These are phyloP conservation scores for Trachelus iudaicus DNA, from an alignment of 2,888 invertebrate species.

Conservation along the genomic window DNA sequence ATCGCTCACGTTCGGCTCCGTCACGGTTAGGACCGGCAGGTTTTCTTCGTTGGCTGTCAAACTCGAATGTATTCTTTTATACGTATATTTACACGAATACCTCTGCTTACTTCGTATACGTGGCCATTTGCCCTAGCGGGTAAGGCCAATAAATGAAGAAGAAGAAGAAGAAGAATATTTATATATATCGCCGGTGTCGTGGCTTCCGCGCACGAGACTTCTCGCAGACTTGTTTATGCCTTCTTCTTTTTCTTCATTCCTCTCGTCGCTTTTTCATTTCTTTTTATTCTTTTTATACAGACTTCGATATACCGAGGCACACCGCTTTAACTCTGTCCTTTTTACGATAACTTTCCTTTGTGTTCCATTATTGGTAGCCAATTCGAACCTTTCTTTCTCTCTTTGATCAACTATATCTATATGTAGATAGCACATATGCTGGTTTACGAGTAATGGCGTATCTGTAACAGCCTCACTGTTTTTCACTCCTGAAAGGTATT, in stretches of 20 bases:
- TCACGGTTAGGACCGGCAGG: background rate
- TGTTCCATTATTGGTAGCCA: background rate
- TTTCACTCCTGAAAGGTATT: background rate
- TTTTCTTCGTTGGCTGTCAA: background rate
- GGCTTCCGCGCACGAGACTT: background rate
- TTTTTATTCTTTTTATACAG: background rate
- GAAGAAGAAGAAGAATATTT: background rate
- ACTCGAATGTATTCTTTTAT: background rate
- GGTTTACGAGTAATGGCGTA: background rate
- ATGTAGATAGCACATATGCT: background rate
- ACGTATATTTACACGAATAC: background rate
- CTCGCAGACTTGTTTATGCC: constrained; percentile 10
- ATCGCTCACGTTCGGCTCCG: background rate
- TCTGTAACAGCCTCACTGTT: background rate
- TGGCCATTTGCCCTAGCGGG: background rate
- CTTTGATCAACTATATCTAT: background rate
- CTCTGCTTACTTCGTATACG: background rate
- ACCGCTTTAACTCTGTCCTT: background rate
- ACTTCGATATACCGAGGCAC: background rate
- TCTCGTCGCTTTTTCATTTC: constrained; percentile 5
- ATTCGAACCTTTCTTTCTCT: background rate
- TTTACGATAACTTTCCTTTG: background rate
- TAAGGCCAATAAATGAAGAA: background rate
- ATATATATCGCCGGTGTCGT: background rate
- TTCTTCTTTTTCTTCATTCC: constrained; percentile 9